A percentile compares a stretch with the other conserved stretches of the same genome.
Conservation (phyloP, 2,888 invertebrate species). For the Rhogogaster chlorosoma region DNA sequence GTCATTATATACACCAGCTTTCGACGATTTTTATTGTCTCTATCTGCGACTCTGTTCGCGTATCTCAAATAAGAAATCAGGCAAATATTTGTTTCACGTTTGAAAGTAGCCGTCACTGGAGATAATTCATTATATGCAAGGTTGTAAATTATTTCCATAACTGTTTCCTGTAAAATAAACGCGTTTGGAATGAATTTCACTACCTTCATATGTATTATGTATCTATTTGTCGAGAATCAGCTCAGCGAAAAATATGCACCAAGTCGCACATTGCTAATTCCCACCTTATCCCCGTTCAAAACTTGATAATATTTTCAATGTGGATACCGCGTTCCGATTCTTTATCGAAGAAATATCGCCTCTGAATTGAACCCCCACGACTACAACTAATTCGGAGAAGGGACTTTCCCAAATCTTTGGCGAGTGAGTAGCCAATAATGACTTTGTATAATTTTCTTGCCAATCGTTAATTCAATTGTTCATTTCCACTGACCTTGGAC, state of each 20-base stretch:
- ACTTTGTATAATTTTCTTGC: background rate
- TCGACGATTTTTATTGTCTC: conserved; percentile 19
- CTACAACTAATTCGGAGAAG: background rate
- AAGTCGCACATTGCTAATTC: background rate
- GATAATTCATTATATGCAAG: conserved; percentile 15
- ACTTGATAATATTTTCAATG: background rate
- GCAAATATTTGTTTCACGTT: conserved; percentile 32
- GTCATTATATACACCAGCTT: conserved; percentile 14
- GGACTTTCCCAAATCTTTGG: background rate
- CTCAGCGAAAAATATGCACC: background rate
- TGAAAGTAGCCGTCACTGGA: conserved; percentile 31
- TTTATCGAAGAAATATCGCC: background rate
- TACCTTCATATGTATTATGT: background rate
- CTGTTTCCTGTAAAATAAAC: conserved; percentile 37
- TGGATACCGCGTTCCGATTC: too few species aligned
- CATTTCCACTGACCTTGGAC: background rate
- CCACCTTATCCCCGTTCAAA: background rate
- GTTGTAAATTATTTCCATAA: conserved; percentile 57
- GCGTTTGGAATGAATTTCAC: background rate
- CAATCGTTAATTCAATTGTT: background rate
- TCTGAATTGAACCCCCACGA: background rate
- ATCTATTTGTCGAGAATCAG: background rate
- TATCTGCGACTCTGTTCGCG: background rate
- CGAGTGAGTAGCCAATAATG: background rate
- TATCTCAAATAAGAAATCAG: conserved; percentile 23